These are phyloP conservation scores for Semibalanus balanoides DNA, from an alignment of 1,140 invertebrate genomes.

Conservation along the genomic window DNA sequence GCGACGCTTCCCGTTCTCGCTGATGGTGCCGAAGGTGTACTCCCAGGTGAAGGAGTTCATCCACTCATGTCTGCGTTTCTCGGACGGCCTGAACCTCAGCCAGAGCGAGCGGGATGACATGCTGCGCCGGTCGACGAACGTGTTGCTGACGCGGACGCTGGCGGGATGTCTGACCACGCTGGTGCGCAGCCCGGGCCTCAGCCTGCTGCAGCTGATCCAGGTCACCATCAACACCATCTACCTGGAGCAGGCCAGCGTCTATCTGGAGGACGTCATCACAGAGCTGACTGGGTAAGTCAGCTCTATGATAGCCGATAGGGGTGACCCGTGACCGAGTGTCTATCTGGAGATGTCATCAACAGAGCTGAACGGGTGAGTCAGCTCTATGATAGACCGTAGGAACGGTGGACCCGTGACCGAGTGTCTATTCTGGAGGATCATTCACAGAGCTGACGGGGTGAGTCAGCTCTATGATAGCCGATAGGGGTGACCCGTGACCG, in stretches of 20 bases:
- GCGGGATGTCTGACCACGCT: slow-evolving; percentile 81
- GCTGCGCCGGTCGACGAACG: slow-evolving; percentile 88
- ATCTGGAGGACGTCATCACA: slow-evolving; percentile 35
- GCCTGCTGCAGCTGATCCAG: slow-evolving; percentile 81
- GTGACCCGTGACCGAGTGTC: no score
- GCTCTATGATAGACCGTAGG: no score
- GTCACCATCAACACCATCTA: slow-evolving; percentile 97
- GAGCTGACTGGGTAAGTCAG: neutral
- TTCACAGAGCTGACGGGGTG: neutral
- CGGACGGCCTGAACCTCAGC: slow-evolving; percentile 80
- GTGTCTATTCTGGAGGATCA: slow-evolving; percentile 49
- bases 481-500: no score
- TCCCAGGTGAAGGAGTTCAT: slow-evolving; percentile 95
- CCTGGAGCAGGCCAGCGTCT: slow-evolving; percentile 85
- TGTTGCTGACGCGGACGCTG: slow-evolving; percentile 79
- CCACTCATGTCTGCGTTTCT: slow-evolving; percentile 91
- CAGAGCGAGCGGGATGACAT: slow-evolving; percentile 90
- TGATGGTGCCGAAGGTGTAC: slow-evolving; percentile 92
- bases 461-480: neutral
- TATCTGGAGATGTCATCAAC: slow-evolving; percentile 40
- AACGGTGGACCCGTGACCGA: no score
- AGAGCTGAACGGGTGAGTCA: neutral
- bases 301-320: no score
- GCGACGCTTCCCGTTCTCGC: slow-evolving; percentile 84
- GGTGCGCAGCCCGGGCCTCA: slow-evolving; percentile 65